Conservation (phyloP, 1,140 invertebrate species). For the Drosophila ohnishii region DNA sequence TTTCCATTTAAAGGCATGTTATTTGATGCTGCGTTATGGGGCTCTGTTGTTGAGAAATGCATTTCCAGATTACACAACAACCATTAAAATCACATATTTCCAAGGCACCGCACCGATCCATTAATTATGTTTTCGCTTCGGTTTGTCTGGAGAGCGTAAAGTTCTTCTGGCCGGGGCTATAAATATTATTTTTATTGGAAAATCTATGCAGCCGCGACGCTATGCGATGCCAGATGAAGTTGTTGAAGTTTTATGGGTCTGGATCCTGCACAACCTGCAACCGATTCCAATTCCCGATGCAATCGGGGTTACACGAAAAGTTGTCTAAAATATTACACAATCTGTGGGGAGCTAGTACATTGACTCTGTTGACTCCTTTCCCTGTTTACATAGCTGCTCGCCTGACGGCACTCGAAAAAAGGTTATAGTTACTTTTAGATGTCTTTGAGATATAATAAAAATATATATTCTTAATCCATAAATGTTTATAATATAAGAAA, state of each 20-base stretch:
- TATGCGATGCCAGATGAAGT: slow-evolving; percentile 5
- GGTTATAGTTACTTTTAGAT: not conserved
- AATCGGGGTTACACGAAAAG: slow-evolving; percentile 12
- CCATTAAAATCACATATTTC: slow-evolving; percentile 47
- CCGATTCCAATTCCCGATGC: slow-evolving; percentile 14
- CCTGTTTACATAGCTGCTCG: slow-evolving; percentile 22
- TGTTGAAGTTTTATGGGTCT: slow-evolving; percentile 25
- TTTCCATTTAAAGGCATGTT: slow-evolving; percentile 52
- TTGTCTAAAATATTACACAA: slow-evolving; percentile 60
- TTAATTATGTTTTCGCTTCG: slow-evolving; percentile 64
- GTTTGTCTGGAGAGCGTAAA: slow-evolving; percentile 32
- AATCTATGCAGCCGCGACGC: slow-evolving; percentile 21
- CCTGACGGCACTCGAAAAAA: slow-evolving; percentile 3
- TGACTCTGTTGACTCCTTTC: slow-evolving; percentile 44
- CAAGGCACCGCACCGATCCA: slow-evolving; percentile 54
- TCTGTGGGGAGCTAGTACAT: slow-evolving; percentile 35
- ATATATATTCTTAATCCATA: not conserved
- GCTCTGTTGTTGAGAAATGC: slow-evolving; percentile 25
- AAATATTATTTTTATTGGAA: slow-evolving; percentile 52
- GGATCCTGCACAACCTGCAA: slow-evolving; percentile 12
- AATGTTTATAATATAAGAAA: no score
- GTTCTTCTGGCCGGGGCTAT: slow-evolving; percentile 35
- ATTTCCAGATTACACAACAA: slow-evolving; percentile 53
- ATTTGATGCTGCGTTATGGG: slow-evolving; percentile 34
- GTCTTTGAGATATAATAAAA: not conserved